Percentiles rank a stretch among this genome's conserved stretches.
phyloP scores from a whole-genome alignment of 1,140 invertebrate genomes.

The Drosophila navojoa region DNA sequence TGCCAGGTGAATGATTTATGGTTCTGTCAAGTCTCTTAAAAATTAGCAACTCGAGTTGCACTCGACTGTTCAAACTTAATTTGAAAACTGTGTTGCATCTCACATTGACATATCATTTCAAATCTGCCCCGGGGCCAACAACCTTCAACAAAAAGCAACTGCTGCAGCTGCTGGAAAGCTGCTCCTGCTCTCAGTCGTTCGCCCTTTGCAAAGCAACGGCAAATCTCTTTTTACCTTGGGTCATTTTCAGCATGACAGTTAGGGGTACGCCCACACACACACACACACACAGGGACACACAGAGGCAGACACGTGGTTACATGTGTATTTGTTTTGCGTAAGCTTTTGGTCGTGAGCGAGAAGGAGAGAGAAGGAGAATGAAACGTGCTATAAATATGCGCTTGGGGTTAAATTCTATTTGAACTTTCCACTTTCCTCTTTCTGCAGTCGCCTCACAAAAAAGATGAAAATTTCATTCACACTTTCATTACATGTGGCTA shows the following conservation, averaged over 20 bases:
- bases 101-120: conserved; percentile 67
- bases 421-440: conserved; percentile 63
- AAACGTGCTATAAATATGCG: conserved; percentile 70
- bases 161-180: conserved; percentile 24
- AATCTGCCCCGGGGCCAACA: conserved; percentile 61
- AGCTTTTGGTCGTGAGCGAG: conserved; percentile 2
- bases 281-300: conserved; percentile 15
- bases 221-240: conserved; percentile 75
- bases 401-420: conserved; percentile 78
- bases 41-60: background rate
- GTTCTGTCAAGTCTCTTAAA: background rate
- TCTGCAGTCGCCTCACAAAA: conserved; percentile 28
- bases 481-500: conserved; percentile 69
- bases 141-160: conserved; percentile 58
- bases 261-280: conserved; percentile 43
- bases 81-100: conserved; percentile 8
- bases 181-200: background rate
- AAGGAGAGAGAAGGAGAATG: background rate
- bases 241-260: conserved; percentile 64
- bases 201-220: conserved; percentile 39
- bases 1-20: background rate
- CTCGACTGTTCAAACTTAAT: background rate
- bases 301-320: conserved; percentile 25
- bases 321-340: conserved; percentile 63
- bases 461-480: conserved; percentile 63